A percentile compares a stretch with the other conserved stretches of the same genome.
These are phyloP conservation scores for Pseudoatta argentina DNA, from an alignment of 1,140 invertebrate species.

Conservation along the genomic window DNA sequence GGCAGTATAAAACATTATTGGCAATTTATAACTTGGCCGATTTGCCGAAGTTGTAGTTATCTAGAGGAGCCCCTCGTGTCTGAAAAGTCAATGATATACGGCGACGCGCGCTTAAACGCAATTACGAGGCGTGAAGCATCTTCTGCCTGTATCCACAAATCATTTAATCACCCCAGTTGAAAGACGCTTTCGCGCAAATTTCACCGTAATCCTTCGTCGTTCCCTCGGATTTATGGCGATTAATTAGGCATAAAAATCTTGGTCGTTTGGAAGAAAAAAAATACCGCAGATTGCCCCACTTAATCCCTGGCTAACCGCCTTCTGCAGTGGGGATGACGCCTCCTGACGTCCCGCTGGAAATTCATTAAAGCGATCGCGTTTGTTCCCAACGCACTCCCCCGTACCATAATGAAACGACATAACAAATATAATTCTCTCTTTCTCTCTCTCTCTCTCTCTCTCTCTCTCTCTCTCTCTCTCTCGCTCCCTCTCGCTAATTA, in stretches of 20 bases:
- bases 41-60: constrained; percentile 47
- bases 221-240: constrained; percentile 83
- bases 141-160: constrained; percentile 74
- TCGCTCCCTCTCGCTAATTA: constrained; percentile 10
- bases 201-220: constrained; percentile 77
- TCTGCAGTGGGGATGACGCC: constrained; percentile 80
- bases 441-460: too few species aligned
- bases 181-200: constrained; percentile 76
- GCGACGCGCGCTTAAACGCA: constrained; percentile 60
- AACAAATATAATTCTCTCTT: constrained; percentile 75
- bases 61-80: constrained; percentile 11
- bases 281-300: constrained; percentile 83
- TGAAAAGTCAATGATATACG: constrained; percentile 60
- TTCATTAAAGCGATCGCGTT: constrained; percentile 84
- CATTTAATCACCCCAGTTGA: constrained; percentile 72
- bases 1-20: constrained; percentile 4
- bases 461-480: not conserved
- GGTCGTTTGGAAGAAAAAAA: constrained; percentile 79
- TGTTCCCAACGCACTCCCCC: constrained; percentile 75
- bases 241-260: constrained; percentile 84
- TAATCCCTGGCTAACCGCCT: constrained; percentile 80
- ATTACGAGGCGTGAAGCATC: constrained; percentile 72
- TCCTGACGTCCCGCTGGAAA: constrained; percentile 82
- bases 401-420: constrained; percentile 82
- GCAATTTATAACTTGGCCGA: constrained; percentile 43